These are phyloP conservation scores for Craseonycteris thonglongyai DNA, from an alignment of 2,113 vertebrate genomes.

Conservation along the genomic window DNA sequence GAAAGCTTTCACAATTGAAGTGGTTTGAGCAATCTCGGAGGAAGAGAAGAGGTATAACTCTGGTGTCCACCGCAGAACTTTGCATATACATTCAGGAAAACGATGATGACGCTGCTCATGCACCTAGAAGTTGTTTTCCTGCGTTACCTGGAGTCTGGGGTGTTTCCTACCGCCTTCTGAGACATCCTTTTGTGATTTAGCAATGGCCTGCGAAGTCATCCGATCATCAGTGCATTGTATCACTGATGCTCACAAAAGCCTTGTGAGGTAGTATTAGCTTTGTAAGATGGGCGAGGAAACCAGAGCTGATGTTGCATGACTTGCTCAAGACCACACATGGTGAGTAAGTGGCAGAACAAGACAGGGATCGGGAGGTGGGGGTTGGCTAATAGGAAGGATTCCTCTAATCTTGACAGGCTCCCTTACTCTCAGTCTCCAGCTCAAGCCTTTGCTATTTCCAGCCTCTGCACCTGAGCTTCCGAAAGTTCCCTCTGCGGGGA, in stretches of 20 bases:
- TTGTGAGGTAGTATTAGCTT: constrained; percentile 19
- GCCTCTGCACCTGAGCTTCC: background rate
- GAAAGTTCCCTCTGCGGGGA: background rate
- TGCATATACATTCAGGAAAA: constrained; percentile 1
- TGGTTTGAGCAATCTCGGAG: background rate
- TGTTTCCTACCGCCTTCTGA: constrained; percentile 9
- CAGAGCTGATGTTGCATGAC: constrained; percentile 24
- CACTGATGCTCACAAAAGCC: background rate
- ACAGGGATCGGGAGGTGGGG: background rate
- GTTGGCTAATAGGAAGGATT: background rate
- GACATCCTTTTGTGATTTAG: constrained; percentile 29
- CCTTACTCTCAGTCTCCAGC: background rate
- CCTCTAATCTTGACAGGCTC: background rate
- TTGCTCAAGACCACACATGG: background rate
- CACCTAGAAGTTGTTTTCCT: constrained; percentile 15
- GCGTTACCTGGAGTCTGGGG: background rate
- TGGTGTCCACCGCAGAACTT: background rate
- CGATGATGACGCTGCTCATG: background rate
- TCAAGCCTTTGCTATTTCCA: background rate
- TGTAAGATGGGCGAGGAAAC: constrained; percentile 33
- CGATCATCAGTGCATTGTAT: background rate
- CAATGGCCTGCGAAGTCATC: background rate
- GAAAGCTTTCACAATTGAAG: background rate
- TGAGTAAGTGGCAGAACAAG: constrained; percentile 55
- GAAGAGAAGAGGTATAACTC: background rate